Evolutionary conservation across 2,888 invertebrate species (phyloP).

Genomic region (Dynastes maya): DNA sequence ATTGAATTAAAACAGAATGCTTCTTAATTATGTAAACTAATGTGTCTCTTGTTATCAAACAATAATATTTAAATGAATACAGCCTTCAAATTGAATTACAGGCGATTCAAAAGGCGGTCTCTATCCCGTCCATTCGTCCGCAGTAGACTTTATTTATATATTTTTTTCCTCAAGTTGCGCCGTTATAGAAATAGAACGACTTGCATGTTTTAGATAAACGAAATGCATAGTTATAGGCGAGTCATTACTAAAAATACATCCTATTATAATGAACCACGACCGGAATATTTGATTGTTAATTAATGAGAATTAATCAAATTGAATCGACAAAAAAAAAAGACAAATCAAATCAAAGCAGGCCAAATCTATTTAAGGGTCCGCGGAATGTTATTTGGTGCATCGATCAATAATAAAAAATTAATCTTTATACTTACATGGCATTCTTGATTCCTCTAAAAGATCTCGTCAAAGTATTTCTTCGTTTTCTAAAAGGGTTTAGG

Average conservation of each 20-base stretch:
- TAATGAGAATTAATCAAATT: not conserved
- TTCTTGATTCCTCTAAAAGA: slow-evolving; percentile 42
- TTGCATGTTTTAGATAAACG: slow-evolving; percentile 6
- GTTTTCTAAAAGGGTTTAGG: slow-evolving; percentile 83
- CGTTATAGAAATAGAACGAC: not conserved
- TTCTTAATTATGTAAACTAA: slow-evolving; percentile 24
- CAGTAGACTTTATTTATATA: not conserved
- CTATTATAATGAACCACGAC: not conserved
- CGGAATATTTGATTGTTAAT: not conserved
- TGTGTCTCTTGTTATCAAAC: slow-evolving; percentile 43
- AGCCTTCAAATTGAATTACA: slow-evolving; percentile 49
- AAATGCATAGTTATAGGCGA: not conserved
- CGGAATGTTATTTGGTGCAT: not conserved
- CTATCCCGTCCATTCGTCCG: not conserved
- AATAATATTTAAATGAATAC: slow-evolving; percentile 49
- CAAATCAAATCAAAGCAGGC: not conserved
- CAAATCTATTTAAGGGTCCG: not conserved
- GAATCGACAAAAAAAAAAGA: not conserved
- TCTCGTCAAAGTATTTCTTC: slow-evolving; percentile 40
- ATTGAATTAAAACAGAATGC: slow-evolving; percentile 28
- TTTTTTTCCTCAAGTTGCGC: not conserved
- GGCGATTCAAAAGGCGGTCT: slow-evolving; percentile 2
- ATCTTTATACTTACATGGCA: slow-evolving; percentile 29
- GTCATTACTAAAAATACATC: slow-evolving; percentile 22
- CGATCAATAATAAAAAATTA: not conserved